Base-by-base conservation (phyloP, 2,113 vertebrate genomes). In the Ammodytes marinus region DNA sequence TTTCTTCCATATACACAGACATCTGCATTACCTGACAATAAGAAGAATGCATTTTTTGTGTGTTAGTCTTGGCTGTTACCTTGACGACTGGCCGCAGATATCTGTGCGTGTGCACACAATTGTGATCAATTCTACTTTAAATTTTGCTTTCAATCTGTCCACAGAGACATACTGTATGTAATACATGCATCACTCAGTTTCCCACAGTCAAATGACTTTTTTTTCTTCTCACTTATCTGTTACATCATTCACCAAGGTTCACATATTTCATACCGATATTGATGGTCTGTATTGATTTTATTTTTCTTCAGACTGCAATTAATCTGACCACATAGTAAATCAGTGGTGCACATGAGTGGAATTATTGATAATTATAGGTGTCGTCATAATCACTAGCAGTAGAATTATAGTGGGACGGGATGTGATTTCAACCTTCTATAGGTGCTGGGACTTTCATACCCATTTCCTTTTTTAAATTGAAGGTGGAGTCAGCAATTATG, bases 1-100 rank as follows among this genome's bases (percentile, higher is more conserved):
- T 65, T 27, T 47, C 27, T 17, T 52, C 19, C 53, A 69, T 4
- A 8, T 45, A 58, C 40, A 77, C 27, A 79, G 19, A 55, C 27
- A 17, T 74, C 27, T 43, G 39, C 42, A n/a, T 65, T 49, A 39
- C 71, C 17, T 47, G 39, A 58, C 10, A 8, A 27, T 52, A 69
- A 6, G 19, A 50, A 68, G 61, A 9, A 5, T 19, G 6, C 2
- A 14, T 12, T 61, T 65, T 71, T 15, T 15, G 8, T 5, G 19
- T 69, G 67, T 86, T 61, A 52, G 61, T 71, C 77, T 52, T 45
- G 35, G 72, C 83, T 74, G 90, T 93, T 93, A 80, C 90, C 91
- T 69, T 91, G 92, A 93, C 92, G 86, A 91, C 93, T 73, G 46
- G 84, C 50, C 72, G 60, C 42, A 4, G 52, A 77, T 70, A 69